These are phyloP conservation scores for Gracilinanus agilis DNA, from an alignment of 2,113 vertebrate species.

Conservation along the genomic window DNA sequence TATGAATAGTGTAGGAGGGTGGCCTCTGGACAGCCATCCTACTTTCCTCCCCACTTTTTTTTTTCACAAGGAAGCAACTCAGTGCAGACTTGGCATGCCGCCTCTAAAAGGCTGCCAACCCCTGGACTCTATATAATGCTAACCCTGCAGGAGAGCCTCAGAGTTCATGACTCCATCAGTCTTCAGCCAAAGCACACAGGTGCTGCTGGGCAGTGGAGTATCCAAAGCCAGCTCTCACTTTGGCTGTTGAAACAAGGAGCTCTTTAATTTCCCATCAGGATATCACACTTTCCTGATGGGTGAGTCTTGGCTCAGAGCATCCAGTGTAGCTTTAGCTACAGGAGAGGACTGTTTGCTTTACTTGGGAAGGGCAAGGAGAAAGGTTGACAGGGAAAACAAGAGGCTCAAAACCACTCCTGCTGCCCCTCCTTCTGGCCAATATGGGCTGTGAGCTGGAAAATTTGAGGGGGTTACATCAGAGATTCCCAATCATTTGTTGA, in stretches of 20 bases:
- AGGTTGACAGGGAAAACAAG: neutral
- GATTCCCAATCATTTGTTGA: neutral
- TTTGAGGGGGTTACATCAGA: neutral
- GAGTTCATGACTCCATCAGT: neutral
- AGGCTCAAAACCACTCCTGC: neutral
- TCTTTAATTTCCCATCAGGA: slow-evolving; percentile 2
- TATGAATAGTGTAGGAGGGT: neutral
- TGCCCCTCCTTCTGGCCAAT: neutral
- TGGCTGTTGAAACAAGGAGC: neutral
- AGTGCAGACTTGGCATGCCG: neutral
- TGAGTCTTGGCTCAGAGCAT: neutral
- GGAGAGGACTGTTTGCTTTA: neutral
- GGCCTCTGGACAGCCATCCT: neutral
- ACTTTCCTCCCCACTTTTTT: neutral
- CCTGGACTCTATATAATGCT: neutral
- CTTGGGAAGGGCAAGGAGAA: neutral
- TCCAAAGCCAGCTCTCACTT: neutral
- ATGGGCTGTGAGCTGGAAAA: neutral
- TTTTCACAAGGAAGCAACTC: neutral
- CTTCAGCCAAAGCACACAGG: neutral
- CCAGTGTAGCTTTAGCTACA: neutral
- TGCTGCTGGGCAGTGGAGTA: neutral
- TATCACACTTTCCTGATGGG: slow-evolving; percentile 1
- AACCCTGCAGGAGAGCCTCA: neutral
- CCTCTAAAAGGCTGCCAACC: neutral